Conservation (phyloP, 2,888 invertebrate species). For the Nasonia oneida region DNA sequence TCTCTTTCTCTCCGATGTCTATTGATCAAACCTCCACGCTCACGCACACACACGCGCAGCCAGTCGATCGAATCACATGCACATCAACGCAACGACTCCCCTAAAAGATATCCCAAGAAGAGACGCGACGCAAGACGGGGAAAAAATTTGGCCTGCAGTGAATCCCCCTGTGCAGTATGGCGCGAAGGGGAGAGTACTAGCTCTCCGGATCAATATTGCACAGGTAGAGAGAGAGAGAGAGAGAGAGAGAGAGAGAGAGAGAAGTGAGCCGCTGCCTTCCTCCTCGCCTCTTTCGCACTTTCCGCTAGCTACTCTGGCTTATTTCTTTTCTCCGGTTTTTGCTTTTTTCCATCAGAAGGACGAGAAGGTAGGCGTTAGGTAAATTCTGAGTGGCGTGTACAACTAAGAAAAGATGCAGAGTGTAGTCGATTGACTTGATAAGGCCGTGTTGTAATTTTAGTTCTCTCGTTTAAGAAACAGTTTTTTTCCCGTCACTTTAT, state of each 20-base stretch:
- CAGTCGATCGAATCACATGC: not conserved
- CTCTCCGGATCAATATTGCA: slow-evolving; percentile 51
- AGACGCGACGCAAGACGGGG: not conserved
- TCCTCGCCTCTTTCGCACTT: not conserved
- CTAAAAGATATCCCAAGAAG: not conserved
- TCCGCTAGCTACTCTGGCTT: not conserved
- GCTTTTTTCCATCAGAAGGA: not conserved
- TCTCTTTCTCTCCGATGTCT: not conserved
- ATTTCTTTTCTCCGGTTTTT: not conserved
- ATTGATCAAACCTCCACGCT: not conserved
- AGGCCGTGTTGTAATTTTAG: no score
- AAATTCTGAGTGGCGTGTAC: not conserved
- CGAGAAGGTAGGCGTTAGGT: not conserved
- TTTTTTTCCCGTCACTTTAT: no score
- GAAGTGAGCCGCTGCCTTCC: slow-evolving; percentile 8
- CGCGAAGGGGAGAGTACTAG: not conserved
- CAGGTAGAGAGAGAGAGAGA: slow-evolving; percentile 36
- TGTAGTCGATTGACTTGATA: not conserved
- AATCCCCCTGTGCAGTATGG: slow-evolving; percentile 1
- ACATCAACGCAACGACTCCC: not conserved
- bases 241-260: slow-evolving; percentile 31
- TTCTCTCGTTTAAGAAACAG: no score
- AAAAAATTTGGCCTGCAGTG: slow-evolving; percentile 4
- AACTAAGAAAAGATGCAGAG: not conserved
- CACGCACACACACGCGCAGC: not conserved